Evolutionary conservation across 2,797 vertebrate genomes (phyloP).

Genomic region (Ara ararauna): DNA sequence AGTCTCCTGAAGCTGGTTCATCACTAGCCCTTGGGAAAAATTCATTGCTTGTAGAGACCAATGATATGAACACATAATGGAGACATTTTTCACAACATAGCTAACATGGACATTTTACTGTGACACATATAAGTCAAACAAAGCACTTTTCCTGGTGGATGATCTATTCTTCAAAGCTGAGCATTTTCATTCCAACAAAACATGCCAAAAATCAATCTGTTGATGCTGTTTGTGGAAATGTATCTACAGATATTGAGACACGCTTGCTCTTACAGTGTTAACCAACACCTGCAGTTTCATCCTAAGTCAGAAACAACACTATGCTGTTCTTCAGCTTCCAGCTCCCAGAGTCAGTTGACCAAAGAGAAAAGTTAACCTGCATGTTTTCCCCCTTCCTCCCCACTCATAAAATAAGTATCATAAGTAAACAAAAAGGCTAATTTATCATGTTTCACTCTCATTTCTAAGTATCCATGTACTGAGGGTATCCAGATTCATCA

Average conservation of each 20-base stretch:
- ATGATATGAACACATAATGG: not conserved
- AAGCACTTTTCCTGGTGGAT: slow-evolving; percentile 22
- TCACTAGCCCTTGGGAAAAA: not conserved
- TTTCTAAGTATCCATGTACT: not conserved
- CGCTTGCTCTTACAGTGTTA: not conserved
- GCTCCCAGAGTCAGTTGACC: not conserved
- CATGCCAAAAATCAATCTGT: not conserved
- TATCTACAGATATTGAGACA: not conserved
- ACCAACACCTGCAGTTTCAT: not conserved
- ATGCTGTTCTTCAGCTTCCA: not conserved
- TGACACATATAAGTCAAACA: not conserved
- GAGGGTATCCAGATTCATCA: accelerated
- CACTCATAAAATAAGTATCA: not conserved
- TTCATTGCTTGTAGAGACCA: not conserved
- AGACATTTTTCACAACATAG: slow-evolving; percentile 19
- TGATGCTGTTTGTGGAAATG: not conserved
- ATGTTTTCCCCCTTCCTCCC: not conserved
- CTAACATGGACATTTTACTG: not conserved
- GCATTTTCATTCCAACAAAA: not conserved
- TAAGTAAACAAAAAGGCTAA: not conserved
- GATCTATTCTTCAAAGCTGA: not conserved
- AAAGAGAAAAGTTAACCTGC: not conserved
- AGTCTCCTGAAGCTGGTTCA: not conserved
- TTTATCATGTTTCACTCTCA: not conserved
- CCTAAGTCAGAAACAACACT: not conserved